Evolutionary conservation across 1,140 invertebrate species (phyloP).

Genomic region (Chionoecetes opilio): DNA sequence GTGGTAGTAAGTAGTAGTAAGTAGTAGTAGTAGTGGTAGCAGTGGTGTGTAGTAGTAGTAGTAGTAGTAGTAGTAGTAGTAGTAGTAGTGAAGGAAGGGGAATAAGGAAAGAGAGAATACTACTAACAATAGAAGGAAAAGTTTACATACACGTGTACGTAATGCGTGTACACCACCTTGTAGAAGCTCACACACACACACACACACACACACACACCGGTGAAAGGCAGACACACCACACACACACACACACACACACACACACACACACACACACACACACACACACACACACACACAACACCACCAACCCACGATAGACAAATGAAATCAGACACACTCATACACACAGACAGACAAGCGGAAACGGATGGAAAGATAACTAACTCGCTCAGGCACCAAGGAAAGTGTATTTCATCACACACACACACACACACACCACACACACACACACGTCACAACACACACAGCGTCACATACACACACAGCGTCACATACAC

Average conservation of each 20-base stretch:
- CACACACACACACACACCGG: too few species aligned
- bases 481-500: not conserved
- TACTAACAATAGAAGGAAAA: not conserved
- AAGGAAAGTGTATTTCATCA: too few species aligned
- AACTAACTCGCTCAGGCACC: not conserved
- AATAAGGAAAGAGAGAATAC: not conserved
- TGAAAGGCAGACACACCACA: not conserved
- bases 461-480: not conserved
- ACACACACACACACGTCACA: not conserved
- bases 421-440: too few species aligned
- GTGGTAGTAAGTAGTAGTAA: too few species aligned
- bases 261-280: conserved; percentile 27
- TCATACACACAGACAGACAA: not conserved
- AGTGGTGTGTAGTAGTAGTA: too few species aligned
- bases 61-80: too few species aligned
- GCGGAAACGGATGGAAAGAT: not conserved
- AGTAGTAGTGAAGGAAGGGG: not conserved
- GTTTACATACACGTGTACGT: not conserved
- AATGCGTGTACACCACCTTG: not conserved
- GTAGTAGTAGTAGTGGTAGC: too few species aligned
- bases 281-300: conserved; percentile 27
- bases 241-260: conserved; percentile 27
- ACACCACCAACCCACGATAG: not conserved
- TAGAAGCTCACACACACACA: too few species aligned
- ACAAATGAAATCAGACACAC: not conserved